A percentile compares a stretch with the other conserved stretches of the same genome.
phyloP scores from a whole-genome alignment of 2,888 invertebrate genomes.

The Thelaira solivaga region DNA sequence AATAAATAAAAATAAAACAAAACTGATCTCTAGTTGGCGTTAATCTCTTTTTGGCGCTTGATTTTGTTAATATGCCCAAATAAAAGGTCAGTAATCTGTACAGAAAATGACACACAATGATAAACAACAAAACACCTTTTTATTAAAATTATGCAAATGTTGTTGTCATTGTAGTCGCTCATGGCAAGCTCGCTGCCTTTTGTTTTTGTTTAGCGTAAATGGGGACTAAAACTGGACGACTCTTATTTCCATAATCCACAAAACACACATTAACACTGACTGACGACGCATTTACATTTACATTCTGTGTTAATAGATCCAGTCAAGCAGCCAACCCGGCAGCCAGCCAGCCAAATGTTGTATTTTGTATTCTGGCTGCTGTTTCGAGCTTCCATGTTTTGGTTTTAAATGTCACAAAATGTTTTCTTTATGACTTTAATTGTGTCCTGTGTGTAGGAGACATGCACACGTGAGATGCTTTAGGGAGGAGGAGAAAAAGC shows the following conservation, averaged over 20 bases:
- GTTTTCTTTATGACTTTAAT: slow-evolving; percentile 30
- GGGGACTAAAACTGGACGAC: too few species aligned
- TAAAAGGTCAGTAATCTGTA: slow-evolving; percentile 33
- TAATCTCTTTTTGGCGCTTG: slow-evolving; percentile 39
- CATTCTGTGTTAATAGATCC: slow-evolving; percentile 17
- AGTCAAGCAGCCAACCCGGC: too few species aligned
- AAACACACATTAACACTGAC: slow-evolving; percentile 25
- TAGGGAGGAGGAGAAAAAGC: too few species aligned
- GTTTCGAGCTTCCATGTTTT: slow-evolving; percentile 1
- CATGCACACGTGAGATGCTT: neutral
- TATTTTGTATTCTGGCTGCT: too few species aligned
- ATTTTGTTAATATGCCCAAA: slow-evolving; percentile 43
- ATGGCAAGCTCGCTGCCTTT: too few species aligned
- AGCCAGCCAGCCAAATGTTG: too few species aligned
- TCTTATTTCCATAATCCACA: slow-evolving; percentile 32
- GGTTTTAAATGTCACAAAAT: slow-evolving; percentile 46
- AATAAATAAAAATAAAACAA: too few species aligned
- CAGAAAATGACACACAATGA: slow-evolving; percentile 3
- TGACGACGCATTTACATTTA: too few species aligned
- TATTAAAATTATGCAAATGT: slow-evolving; percentile 48
- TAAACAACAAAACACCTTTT: slow-evolving; percentile 43
- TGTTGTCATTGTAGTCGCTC: slow-evolving; percentile 13
- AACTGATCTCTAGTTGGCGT: slow-evolving; percentile 44
- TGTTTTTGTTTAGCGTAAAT: slow-evolving; percentile 22
- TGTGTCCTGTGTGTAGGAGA: neutral